Percentiles rank a stretch among this genome's conserved stretches.
Conservation (phyloP, 2,888 invertebrate genomes). For the Frankliniella intonsa region DNA sequence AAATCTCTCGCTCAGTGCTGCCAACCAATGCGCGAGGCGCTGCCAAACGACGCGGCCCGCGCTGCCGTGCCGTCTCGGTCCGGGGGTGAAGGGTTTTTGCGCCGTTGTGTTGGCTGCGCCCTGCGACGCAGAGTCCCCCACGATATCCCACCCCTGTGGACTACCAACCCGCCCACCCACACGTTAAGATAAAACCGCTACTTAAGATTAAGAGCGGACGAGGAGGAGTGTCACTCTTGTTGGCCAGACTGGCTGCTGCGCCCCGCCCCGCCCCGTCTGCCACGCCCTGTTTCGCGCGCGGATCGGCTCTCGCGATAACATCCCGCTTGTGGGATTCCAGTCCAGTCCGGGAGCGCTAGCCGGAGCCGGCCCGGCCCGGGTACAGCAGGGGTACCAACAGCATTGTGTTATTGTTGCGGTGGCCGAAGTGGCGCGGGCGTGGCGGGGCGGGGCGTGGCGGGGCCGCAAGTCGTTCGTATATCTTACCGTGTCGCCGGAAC, state of each 20-base stretch:
- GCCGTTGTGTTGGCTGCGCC: background rate
- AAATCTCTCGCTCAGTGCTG: no score
- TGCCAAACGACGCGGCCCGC: no score
- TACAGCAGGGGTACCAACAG: background rate
- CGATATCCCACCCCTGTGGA: background rate
- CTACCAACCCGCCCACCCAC: background rate
- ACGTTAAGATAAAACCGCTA: conserved; percentile 10
- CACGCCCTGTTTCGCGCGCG: background rate
- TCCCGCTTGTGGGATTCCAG: background rate
- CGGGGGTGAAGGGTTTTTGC: background rate
- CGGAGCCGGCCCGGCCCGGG: background rate
- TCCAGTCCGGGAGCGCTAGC: background rate
- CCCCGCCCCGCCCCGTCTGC: background rate
- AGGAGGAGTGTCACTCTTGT: background rate
- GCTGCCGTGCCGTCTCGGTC: no score
- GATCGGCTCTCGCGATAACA: background rate
- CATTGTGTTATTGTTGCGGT: background rate
- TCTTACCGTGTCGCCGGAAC: background rate
- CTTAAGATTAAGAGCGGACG: background rate
- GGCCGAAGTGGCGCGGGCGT: background rate
- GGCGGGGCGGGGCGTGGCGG: background rate
- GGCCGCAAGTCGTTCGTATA: conserved; percentile 6
- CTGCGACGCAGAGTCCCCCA: no score
- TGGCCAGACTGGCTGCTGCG: background rate
- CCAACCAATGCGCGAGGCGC: no score